Evolutionary conservation across 1,140 invertebrate species (phyloP), one percentile per base, ranked within the genome.

Genomic region (Conopomorpha cramerella): DNA sequence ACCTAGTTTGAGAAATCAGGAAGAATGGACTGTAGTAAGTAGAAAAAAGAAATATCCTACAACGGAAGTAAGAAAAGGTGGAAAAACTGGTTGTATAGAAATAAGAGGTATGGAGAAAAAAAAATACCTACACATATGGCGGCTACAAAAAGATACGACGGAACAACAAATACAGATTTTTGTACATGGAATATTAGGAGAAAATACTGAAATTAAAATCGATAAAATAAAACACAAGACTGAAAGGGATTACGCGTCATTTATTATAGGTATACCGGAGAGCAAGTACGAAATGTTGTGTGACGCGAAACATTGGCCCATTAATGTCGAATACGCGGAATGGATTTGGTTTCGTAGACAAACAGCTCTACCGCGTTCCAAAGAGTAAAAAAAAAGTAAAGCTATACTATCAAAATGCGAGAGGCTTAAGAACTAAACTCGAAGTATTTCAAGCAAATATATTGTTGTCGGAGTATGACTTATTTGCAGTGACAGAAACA

Each of bases 371-470:
- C 6, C 16, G 27, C 14, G 10, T 11, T 7, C 15, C 12, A 28
- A 27, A 26, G 1, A 27, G 8, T 34, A 40, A 16, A 4, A 23
- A 6, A 7, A 17, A 39, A 1, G 30, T 38, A 19, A 40, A 39
- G n/a, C 44, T 42, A 11, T 48, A 17, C 14, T 48, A 48, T 11
- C 41, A 48, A 34, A 47, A 43, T 26, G 36, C 39, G 6, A 36
- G 45, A 25, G 41, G 45, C 2, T 16, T 48, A 2, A 19, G 45
- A 19, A 43, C 45, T 4, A 48, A 43, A 36, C 12, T 38, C 19
- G 12, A 38, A 2, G 26, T 27, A 13, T 39, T 43, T 18, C n/a
- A 32, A 2, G 33, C 8, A 11, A n/a, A 12, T 11, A 17, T 45
- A 1, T 6, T 15, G 11, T 34, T 30, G 1, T 30, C 26, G 14